phyloP scores from a whole-genome alignment of 2,888 invertebrate species.

The Tenthredo mesomela region DNA sequence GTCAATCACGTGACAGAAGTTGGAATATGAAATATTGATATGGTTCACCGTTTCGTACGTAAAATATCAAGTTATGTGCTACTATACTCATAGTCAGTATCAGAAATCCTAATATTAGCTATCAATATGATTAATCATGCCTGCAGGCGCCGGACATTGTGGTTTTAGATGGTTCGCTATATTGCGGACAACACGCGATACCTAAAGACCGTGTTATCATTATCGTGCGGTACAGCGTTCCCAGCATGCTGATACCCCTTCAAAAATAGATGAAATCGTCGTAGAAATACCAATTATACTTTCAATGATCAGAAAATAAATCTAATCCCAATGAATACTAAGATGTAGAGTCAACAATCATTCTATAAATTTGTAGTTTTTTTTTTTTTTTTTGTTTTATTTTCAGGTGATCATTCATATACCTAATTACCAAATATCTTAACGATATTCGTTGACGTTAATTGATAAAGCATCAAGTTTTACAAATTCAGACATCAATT shows the following conservation, averaged over 20 bases:
- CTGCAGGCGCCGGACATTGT: neutral
- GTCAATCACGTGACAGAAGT: neutral
- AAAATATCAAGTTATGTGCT: constrained; percentile 3
- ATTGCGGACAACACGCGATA: neutral
- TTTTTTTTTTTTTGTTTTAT: too few relatives aligned
- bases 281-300: neutral
- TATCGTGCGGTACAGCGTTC: neutral
- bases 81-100: neutral
- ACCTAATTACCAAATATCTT: too few relatives aligned
- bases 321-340: neutral
- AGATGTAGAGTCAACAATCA: neutral
- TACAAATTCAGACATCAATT: neutral
- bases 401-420: too few relatives aligned
- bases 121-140: constrained; percentile 5
- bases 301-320: neutral
- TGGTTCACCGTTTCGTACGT: neutral
- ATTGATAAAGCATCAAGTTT: neutral
- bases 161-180: neutral
- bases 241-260: neutral
- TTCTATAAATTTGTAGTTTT: too few relatives aligned
- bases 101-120: constrained; percentile 4
- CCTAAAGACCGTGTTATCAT: neutral
- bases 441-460: neutral
- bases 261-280: neutral
- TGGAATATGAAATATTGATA: neutral